Percentiles rank a stretch among this genome's conserved stretches.
Evolutionary conservation across 2,797 vertebrate species (phyloP).

Genomic region (Tarsius wallacei): DNA sequence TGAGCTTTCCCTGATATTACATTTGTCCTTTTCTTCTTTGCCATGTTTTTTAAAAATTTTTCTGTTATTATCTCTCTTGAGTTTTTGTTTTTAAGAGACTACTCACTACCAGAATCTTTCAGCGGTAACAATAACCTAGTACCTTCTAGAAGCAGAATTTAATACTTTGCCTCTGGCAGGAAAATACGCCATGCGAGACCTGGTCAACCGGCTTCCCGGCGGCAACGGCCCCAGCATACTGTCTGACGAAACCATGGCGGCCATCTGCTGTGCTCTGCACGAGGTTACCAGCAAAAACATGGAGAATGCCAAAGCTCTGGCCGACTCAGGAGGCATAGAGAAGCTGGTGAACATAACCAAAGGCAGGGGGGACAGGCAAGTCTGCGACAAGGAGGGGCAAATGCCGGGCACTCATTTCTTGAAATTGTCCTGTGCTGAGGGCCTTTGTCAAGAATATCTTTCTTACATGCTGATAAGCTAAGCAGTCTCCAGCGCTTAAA

Average conservation of each 20-base stretch:
- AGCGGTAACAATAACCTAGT: not conserved
- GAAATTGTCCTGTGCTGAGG: not conserved
- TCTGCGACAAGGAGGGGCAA: not conserved
- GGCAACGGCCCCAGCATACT: slow-evolving; percentile 94
- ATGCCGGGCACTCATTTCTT: not conserved
- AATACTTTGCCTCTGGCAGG: slow-evolving; percentile 89
- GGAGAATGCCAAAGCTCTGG: slow-evolving; percentile 98
- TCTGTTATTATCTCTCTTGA: not conserved
- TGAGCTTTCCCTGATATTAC: not conserved
- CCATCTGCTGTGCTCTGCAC: slow-evolving; percentile 98
- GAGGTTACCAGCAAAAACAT: slow-evolving; percentile 99
- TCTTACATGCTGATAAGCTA: not conserved
- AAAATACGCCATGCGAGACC: slow-evolving; percentile 98
- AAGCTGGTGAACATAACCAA: slow-evolving; percentile 99
- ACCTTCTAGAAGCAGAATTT: not conserved
- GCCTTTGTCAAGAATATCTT: rapidly evolving
- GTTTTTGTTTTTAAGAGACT: slow-evolving; percentile 2
- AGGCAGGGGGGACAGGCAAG: slow-evolving; percentile 97
- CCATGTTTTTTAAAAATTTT: not conserved
- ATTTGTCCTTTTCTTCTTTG: slow-evolving; percentile 37
- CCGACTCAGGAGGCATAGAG: slow-evolving; percentile 97
- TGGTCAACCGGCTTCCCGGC: slow-evolving; percentile 97
- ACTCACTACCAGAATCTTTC: not conserved
- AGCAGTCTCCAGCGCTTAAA: not conserved
- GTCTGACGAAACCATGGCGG: slow-evolving; percentile 97